Conservation (phyloP, 2,888 invertebrate species). For the Exocentrus adspersus region DNA sequence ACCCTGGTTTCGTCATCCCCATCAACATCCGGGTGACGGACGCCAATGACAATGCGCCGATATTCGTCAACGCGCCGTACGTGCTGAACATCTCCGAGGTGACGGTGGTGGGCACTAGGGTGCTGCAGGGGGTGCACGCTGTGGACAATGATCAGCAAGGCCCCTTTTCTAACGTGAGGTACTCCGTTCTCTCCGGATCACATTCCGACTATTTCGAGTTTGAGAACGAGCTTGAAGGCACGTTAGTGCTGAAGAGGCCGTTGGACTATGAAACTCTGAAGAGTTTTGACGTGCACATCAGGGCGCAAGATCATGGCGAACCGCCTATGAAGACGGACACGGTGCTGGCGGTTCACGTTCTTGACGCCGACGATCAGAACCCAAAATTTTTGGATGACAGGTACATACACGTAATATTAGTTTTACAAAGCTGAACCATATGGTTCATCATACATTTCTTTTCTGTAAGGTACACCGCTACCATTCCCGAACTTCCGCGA, state of each 20-base stretch:
- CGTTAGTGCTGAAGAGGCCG: conserved; percentile 79
- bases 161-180: conserved; percentile 85
- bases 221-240: conserved; percentile 86
- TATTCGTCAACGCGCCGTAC: conserved; percentile 84
- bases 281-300: conserved; percentile 80
- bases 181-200: conserved; percentile 82
- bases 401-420: no score
- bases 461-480: conserved; percentile 66
- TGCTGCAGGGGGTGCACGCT: conserved; percentile 82
- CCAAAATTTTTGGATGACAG: conserved; percentile 82
- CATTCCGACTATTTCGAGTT: conserved; percentile 85
- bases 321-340: conserved; percentile 83
- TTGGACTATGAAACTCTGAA: conserved; percentile 85
- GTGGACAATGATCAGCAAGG: conserved; percentile 88
- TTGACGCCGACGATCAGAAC: conserved; percentile 93
- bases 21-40: conserved; percentile 88
- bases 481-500: conserved; percentile 71
- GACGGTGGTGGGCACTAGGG: conserved; percentile 74
- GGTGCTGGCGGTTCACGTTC: conserved; percentile 77
- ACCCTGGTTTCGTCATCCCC: conserved; percentile 79
- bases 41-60: conserved; percentile 90
- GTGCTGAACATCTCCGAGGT: conserved; percentile 86
- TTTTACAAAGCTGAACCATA: no score
- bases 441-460: no score
- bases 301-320: conserved; percentile 83